Evolutionary conservation across 2,797 vertebrate genomes (phyloP), one percentile per base, ranked within the genome.

Genomic region (Acestrorhynchus altus): DNA sequence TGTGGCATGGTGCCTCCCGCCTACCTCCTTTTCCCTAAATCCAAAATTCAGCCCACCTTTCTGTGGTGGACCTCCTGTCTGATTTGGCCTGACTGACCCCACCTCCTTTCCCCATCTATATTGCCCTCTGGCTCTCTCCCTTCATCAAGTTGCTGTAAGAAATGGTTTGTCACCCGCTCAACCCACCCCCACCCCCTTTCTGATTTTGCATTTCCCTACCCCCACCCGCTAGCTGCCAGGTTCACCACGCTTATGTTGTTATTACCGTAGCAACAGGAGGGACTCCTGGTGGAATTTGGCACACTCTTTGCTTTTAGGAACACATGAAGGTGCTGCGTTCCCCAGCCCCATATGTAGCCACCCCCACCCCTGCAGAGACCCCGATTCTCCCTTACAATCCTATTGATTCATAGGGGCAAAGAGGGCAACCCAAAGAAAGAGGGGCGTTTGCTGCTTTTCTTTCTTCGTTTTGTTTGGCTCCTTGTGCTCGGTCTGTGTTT

Each of bases 201-300:
- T 26, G 26, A 40, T 18, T 39, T 9, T 49, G 57, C 61, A 18
- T 18, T 13, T 20, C 57, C 54, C n/a, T 35, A 42, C 31, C 56
- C 46, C 52, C 61, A 26, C 65, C 31, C 2, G 57, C n/a, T 73
- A 57, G 24, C 79, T 64, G 61, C 12, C 70, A 44, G 16, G 51
- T 59, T 46, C 39, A 40, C 49, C 76, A 77, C 67, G 66, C 57
- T 83, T 69, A 31, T 68, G 72, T 79, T 77, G 63, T 67, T 40
- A 60, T 86, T 49, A 77, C 73, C 72, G 69, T 81, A 71, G 72
- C 74, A 83, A 84, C 78, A 42, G 18, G 39, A 73, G 54, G 59
- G 40, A 51, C 68, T 35, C 70, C 70, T 61, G 22, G 39, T 70
- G 66, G 69, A 72, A 63, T 81, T 81, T 81, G 52, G 54, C 66